Conservation (phyloP, 2,888 invertebrate genomes). For the Drosophila melanosoma region DNA sequence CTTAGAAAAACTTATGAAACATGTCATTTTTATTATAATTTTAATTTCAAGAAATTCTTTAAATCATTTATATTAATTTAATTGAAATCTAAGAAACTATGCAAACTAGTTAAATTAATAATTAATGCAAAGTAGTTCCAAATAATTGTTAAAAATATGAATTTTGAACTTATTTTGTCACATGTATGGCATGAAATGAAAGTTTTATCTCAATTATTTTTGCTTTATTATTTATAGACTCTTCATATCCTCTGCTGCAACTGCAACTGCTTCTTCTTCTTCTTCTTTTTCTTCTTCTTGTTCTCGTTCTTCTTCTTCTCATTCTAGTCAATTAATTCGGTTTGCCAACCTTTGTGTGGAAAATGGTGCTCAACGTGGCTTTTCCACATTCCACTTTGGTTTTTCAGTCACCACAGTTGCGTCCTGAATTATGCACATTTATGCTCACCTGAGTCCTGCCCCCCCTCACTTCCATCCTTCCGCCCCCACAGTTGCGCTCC, state of each 20-base stretch:
- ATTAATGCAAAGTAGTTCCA: background rate
- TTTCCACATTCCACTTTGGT: conserved; percentile 20
- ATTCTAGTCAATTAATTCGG: conserved; percentile 35
- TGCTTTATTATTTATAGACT: conserved; percentile 9
- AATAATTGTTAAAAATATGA: background rate
- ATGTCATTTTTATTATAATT: no score
- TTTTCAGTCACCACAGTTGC: conserved; percentile 9
- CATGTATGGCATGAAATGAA: no score
- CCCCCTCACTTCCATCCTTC: conserved; percentile 10
- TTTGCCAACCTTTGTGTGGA: conserved; percentile 39
- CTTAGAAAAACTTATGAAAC: background rate
- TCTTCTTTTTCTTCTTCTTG: conserved; percentile 7
- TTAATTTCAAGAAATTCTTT: background rate
- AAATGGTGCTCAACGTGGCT: conserved; percentile 38
- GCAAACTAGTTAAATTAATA: background rate
- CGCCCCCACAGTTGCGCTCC: no score
- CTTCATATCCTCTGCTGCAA: conserved; percentile 11
- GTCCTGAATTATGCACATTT: conserved; percentile 72
- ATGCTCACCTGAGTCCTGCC: conserved; percentile 64
- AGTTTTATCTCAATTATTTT: no score
- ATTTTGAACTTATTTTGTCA: background rate
- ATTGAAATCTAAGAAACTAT: background rate
- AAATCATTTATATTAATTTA: background rate
- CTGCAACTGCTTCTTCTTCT: background rate
- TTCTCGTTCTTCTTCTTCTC: background rate